Evolutionary conservation across 2,797 vertebrate genomes (phyloP).

Genomic region (Potorous gilbertii): DNA sequence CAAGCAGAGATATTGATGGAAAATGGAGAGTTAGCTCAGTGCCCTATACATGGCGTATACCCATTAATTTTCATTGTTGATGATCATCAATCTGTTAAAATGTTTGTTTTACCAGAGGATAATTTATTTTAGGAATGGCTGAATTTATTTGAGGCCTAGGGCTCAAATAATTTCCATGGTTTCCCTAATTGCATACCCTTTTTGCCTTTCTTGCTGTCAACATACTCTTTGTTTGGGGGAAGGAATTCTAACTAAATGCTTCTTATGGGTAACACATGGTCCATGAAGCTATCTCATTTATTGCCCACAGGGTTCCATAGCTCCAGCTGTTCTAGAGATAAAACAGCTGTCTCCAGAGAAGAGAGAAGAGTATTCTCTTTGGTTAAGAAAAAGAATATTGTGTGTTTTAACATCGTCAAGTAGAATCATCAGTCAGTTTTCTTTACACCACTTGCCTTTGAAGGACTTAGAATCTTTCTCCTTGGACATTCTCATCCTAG

Average conservation of each 20-base stretch:
- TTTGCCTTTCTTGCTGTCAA: slow-evolving; percentile 38
- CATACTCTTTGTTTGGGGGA: slow-evolving; percentile 31
- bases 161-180: slow-evolving; percentile 30
- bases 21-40: not conserved
- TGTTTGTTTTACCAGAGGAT: slow-evolving; percentile 16
- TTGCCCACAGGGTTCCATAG: slow-evolving; percentile 33
- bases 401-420: slow-evolving; percentile 38
- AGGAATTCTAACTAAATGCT: slow-evolving; percentile 20
- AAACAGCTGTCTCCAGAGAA: slow-evolving; percentile 55
- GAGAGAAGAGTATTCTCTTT: not conserved
- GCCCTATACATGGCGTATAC: not conserved
- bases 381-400: not conserved
- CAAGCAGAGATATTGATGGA: not conserved
- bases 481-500: not conserved
- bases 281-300: slow-evolving; percentile 13
- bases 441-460: not conserved
- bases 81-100: slow-evolving; percentile 8
- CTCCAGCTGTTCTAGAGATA: slow-evolving; percentile 54
- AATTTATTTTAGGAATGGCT: not conserved
- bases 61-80: not conserved
- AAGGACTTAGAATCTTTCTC: not conserved
- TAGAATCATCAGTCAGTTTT: not conserved
- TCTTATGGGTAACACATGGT: slow-evolving; percentile 32
- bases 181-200: not conserved
- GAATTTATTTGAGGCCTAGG: not conserved